Percentiles rank a stretch among this genome's conserved stretches.
Conservation (phyloP, 2,888 invertebrate genomes). For the Elegia similella region DNA sequence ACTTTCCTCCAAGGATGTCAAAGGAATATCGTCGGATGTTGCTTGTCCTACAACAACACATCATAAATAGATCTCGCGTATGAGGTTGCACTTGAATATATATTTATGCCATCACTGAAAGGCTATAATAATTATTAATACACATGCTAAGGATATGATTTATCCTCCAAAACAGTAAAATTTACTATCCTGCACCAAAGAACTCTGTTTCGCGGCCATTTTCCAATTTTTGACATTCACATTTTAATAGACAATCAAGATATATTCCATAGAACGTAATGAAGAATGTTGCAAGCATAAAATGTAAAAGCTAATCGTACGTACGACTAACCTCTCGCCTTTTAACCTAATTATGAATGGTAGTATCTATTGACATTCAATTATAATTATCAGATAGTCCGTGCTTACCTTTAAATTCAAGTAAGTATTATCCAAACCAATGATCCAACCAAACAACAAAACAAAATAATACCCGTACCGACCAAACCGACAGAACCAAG, state of each 20-base stretch:
- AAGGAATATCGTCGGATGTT: constrained; percentile 72
- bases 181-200: constrained; percentile 83
- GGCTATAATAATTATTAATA: not conserved
- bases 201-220: constrained; percentile 86
- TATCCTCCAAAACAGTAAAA: constrained; percentile 1
- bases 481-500: no score
- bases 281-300: not conserved
- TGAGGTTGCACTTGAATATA: not conserved
- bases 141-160: not conserved
- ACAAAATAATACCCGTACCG: no score
- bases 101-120: not conserved
- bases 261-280: not conserved
- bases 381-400: no score
- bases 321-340: no score
- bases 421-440: no score
- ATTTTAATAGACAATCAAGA: constrained; percentile 14
- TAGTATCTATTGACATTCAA: no score
- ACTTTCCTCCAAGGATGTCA: constrained; percentile 85
- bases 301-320: no score
- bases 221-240: constrained; percentile 57
- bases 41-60: constrained; percentile 57
- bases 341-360: no score
- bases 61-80: not conserved
- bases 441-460: no score
- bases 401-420: no score